These are phyloP conservation scores for Tragelaphus strepsiceros DNA, from an alignment of 2,113 vertebrate genomes.

Conservation along the genomic window DNA sequence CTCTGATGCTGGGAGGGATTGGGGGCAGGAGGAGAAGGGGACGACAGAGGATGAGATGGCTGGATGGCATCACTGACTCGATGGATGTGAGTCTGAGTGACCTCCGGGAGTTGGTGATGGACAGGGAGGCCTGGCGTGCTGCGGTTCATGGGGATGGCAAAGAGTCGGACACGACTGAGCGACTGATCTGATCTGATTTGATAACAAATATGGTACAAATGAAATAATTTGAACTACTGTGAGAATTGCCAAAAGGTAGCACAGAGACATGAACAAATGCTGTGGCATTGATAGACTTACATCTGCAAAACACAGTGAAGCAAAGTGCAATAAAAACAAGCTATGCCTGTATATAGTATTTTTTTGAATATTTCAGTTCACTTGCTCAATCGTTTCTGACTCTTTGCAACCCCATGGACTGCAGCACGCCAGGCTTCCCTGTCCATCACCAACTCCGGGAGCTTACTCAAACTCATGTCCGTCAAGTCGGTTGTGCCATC, in stretches of 20 bases:
- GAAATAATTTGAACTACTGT: not conserved
- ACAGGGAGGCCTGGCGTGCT: no score
- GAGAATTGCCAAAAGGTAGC: not conserved
- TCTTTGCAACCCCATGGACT: not conserved
- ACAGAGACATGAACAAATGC: not conserved
- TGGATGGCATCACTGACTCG: no score
- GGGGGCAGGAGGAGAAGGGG: no score
- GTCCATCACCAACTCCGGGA: not conserved
- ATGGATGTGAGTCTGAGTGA: no score
- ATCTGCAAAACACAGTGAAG: not conserved
- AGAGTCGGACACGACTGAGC: no score
- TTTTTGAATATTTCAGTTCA: not conserved
- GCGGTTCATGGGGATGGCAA: no score
- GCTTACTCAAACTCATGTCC: not conserved
- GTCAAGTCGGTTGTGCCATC: not conserved
- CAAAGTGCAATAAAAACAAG: not conserved
- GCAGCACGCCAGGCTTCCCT: not conserved
- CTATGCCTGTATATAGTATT: not conserved
- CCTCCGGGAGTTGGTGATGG: no score
- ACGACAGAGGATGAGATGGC: no score
- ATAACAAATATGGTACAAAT: not conserved
- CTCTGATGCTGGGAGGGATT: no score
- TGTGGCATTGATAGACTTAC: not conserved
- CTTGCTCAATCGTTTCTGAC: accelerated
- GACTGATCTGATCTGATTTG: no score